These are phyloP conservation scores for Colletes gigas DNA, from an alignment of 1,140 invertebrate genomes.

Conservation along the genomic window DNA sequence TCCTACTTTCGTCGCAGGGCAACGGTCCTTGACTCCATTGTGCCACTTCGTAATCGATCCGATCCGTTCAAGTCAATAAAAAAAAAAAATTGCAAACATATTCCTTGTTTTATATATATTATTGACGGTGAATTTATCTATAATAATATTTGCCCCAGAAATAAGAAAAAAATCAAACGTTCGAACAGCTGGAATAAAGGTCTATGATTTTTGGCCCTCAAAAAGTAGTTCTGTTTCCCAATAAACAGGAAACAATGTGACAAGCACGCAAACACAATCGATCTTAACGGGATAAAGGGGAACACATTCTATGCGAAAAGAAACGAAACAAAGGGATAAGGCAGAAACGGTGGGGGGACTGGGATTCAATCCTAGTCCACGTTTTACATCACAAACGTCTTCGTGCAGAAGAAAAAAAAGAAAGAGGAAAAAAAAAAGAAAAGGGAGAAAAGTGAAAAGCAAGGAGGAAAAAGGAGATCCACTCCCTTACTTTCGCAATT, in stretches of 20 bases:
- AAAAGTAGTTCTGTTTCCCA: no score
- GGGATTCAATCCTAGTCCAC: slow-evolving; percentile 5
- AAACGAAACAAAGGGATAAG: background rate
- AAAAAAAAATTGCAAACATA: no score
- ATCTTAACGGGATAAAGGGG: background rate
- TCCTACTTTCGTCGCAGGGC: no score
- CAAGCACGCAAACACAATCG: background rate
- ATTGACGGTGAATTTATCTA: no score
- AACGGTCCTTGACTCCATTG: no score
- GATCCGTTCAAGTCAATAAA: no score
- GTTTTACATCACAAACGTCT: slow-evolving; percentile 17
- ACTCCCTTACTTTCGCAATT: slow-evolving; percentile 35
- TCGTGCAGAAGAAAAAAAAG: background rate
- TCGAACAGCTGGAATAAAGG: no score
- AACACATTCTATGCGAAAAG: background rate
- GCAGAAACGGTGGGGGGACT: background rate
- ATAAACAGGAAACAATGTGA: background rate
- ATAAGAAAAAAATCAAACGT: no score
- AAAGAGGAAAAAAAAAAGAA: background rate
- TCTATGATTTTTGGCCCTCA: no score
- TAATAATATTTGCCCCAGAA: no score
- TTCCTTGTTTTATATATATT: no score
- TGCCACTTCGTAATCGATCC: no score
- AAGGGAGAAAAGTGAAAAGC: slow-evolving; percentile 1
- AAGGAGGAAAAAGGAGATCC: background rate